Conservation (phyloP, 2,113 vertebrate species). For the Acanthochromis polyacanthus region DNA sequence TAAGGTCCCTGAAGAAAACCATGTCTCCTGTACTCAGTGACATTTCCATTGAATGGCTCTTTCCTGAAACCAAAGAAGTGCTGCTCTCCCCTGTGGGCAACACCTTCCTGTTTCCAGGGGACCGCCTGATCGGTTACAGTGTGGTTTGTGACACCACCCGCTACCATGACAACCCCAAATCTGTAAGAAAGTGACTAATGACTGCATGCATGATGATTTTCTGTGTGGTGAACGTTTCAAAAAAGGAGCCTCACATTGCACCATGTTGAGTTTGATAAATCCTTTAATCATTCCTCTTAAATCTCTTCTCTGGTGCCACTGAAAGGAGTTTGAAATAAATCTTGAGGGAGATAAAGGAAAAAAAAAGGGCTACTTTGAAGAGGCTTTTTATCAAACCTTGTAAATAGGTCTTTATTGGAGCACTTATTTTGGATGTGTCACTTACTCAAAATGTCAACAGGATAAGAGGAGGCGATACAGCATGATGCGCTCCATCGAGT, state of each 20-base stretch:
- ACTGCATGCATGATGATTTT: neutral
- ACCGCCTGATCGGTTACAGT: conserved; percentile 90
- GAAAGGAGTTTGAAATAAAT: neutral
- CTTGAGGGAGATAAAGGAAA: neutral
- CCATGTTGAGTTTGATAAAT: neutral
- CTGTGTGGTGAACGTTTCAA: neutral
- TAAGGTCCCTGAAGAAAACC: conserved; percentile 93
- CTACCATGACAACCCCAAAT: conserved; percentile 87
- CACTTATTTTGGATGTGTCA: conserved; percentile 29
- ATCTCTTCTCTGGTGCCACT: neutral
- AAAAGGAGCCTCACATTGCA: neutral
- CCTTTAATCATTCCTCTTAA: conserved; percentile 3
- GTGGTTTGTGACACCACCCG: conserved; percentile 90
- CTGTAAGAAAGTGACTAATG: conserved; percentile 77
- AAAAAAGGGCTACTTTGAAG: neutral
- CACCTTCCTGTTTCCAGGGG: conserved; percentile 93
- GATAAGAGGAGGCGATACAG: conserved; percentile 91
- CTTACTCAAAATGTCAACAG: conserved; percentile 75
- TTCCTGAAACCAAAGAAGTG: conserved; percentile 92
- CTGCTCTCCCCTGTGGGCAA: conserved; percentile 90
- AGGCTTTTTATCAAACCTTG: conserved; percentile 15
- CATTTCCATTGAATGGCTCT: conserved; percentile 94
- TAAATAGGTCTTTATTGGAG: conserved; percentile 1
- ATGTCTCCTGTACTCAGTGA: conserved; percentile 93
- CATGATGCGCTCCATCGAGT: conserved; percentile 91